A percentile compares a stretch with the other conserved stretches of the same genome.
phyloP scores from a whole-genome alignment of 2,888 invertebrate species.

The Patella ulyssiponensis region DNA sequence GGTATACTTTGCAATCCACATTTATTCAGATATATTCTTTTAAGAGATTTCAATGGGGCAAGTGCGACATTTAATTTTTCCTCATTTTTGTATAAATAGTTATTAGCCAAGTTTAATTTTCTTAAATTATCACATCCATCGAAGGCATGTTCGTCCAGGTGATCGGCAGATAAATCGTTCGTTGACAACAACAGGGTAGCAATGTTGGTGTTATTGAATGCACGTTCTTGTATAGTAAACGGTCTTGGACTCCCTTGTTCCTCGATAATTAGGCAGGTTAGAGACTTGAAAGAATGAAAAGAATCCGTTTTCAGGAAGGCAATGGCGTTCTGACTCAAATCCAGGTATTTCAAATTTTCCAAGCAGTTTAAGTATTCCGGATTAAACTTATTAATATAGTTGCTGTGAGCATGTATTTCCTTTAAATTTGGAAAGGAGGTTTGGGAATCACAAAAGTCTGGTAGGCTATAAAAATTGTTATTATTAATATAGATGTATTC shows the following conservation, averaged over 20 bases:
- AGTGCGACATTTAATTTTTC: too few relatives aligned
- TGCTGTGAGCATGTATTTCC: background rate
- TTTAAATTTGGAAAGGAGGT: background rate
- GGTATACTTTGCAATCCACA: too few relatives aligned
- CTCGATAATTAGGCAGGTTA: background rate
- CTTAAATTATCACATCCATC: background rate
- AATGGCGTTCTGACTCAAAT: conserved; percentile 4
- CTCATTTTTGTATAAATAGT: background rate
- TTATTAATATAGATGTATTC: too few relatives aligned
- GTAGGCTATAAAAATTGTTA: background rate
- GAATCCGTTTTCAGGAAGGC: background rate
- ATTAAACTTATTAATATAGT: background rate
- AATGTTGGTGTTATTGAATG: conserved; percentile 14
- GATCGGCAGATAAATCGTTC: background rate
- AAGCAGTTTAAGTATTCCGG: conserved; percentile 2
- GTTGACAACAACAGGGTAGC: background rate
- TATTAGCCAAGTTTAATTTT: background rate
- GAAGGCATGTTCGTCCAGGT: background rate
- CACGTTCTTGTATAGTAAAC: background rate
- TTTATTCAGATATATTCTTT: too few relatives aligned
- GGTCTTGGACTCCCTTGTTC: background rate
- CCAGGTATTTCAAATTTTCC: background rate
- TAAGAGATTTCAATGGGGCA: too few relatives aligned
- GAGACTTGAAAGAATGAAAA: background rate
- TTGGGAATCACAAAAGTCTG: background rate